Percentiles rank a stretch among this genome's conserved stretches.
Evolutionary conservation across 2,888 invertebrate species (phyloP).

Genomic region (Diadromus collaris): DNA sequence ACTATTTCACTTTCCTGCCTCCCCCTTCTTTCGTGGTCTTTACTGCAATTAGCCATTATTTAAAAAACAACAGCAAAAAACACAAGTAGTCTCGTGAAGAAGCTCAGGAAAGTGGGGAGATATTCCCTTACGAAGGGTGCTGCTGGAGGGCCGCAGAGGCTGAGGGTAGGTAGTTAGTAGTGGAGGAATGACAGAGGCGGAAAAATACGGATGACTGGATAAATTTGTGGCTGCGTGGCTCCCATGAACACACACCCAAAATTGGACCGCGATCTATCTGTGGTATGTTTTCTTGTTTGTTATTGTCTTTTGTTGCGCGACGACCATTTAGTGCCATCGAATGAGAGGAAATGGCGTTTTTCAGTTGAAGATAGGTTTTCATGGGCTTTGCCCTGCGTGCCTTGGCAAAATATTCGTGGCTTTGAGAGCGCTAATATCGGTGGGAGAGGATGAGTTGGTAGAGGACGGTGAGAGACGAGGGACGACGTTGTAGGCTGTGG

Average conservation of each 20-base stretch:
- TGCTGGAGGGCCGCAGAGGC: background rate
- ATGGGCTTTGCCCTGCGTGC: constrained; percentile 3
- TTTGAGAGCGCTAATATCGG: constrained; percentile 13
- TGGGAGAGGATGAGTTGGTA: constrained; percentile 14
- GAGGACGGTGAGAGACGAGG: constrained; percentile 54
- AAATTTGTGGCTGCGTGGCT: background rate
- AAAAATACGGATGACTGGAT: background rate
- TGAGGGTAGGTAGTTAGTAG: background rate
- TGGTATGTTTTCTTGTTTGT: background rate
- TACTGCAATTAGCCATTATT: constrained; percentile 48
- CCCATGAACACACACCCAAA: background rate
- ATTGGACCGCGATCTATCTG: background rate
- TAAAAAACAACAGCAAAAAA: background rate
- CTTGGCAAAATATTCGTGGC: constrained; percentile 12
- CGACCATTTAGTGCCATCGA: background rate
- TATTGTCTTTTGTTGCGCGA: background rate
- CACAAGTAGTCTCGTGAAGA: constrained; percentile 13
- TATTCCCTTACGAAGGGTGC: constrained; percentile 5
- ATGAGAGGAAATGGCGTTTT: background rate
- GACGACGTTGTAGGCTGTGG: constrained; percentile 60
- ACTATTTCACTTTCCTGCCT: too few relatives aligned
- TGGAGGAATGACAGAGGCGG: background rate
- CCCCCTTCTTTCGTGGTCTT: constrained; percentile 30
- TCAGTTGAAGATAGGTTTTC: background rate
- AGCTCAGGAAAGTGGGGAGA: constrained; percentile 19